Evolutionary conservation across 2,797 vertebrate genomes (phyloP).

Genomic region (Tragelaphus oryx): DNA sequence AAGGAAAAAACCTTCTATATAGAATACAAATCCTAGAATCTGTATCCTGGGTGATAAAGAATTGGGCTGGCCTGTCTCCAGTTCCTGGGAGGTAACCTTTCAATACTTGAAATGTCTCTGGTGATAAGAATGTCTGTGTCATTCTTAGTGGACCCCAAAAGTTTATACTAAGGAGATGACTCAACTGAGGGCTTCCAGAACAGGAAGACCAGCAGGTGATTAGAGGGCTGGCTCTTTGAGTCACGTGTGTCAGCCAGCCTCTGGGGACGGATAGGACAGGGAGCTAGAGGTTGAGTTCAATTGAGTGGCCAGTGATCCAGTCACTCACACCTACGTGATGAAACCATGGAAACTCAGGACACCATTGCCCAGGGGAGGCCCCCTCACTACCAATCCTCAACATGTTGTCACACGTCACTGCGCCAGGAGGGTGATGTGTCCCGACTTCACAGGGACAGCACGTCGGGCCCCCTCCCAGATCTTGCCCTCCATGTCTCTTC

Average conservation of each 20-base stretch:
- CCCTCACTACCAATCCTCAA: background rate
- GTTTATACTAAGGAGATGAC: background rate
- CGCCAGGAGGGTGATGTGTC: background rate
- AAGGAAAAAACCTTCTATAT: background rate
- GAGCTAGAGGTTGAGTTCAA: background rate
- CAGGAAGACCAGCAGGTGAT: background rate
- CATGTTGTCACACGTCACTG: rapidly evolving
- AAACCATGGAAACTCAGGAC: background rate
- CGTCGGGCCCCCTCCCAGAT: background rate
- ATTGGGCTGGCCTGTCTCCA: background rate
- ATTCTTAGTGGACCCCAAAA: background rate
- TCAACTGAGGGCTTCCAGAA: background rate
- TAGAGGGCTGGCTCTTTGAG: background rate
- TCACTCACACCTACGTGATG: background rate
- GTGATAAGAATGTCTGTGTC: background rate
- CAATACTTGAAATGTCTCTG: background rate
- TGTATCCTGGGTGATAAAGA: background rate
- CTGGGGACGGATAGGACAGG: background rate
- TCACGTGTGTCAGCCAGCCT: background rate
- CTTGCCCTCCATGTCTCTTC: background rate
- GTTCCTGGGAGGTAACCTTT: background rate
- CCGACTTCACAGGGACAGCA: background rate
- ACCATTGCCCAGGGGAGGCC: background rate
- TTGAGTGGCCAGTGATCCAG: background rate
- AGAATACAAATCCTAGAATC: background rate